Conservation (phyloP, 2,888 invertebrate species). For the Psylliodes chrysocephalus region DNA sequence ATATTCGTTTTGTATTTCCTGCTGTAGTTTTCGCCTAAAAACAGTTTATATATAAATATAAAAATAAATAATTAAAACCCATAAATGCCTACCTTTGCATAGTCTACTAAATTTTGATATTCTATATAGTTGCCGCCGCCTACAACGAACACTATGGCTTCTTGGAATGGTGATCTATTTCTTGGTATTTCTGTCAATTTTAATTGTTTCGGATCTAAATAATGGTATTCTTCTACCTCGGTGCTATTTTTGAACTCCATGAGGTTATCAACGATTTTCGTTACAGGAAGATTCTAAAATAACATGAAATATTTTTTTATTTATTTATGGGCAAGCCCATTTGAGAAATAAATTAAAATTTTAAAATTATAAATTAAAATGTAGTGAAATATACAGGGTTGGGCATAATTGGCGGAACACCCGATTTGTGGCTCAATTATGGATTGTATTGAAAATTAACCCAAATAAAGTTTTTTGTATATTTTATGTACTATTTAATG, state of each 20-base stretch:
- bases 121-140: slow-evolving; percentile 99
- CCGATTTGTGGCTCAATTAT: too few species aligned
- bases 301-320: too few species aligned
- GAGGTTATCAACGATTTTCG: slow-evolving; percentile 89
- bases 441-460: too few species aligned
- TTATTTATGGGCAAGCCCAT: too few species aligned
- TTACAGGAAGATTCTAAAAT: slow-evolving; percentile 88
- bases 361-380: too few species aligned
- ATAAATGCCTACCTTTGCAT: slow-evolving; percentile 79
- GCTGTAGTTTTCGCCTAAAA: slow-evolving; percentile 77
- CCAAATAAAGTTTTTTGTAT: too few species aligned
- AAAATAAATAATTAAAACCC: slow-evolving; percentile 8
- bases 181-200: slow-evolving; percentile 76
- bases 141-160: slow-evolving; percentile 90
- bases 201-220: slow-evolving; percentile 95
- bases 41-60: neutral
- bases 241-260: slow-evolving; percentile 83
- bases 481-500: too few species aligned
- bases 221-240: slow-evolving; percentile 88
- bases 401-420: too few species aligned
- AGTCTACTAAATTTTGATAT: slow-evolving; percentile 97
- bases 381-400: too few species aligned
- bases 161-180: slow-evolving; percentile 79
- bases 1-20: slow-evolving; percentile 81
- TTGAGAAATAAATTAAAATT: too few species aligned